Percentiles rank a stretch among this genome's conserved stretches.
These are phyloP conservation scores for Acrossocheilus wenchowensis DNA, from an alignment of 2,797 vertebrate species.

Conservation along the genomic window DNA sequence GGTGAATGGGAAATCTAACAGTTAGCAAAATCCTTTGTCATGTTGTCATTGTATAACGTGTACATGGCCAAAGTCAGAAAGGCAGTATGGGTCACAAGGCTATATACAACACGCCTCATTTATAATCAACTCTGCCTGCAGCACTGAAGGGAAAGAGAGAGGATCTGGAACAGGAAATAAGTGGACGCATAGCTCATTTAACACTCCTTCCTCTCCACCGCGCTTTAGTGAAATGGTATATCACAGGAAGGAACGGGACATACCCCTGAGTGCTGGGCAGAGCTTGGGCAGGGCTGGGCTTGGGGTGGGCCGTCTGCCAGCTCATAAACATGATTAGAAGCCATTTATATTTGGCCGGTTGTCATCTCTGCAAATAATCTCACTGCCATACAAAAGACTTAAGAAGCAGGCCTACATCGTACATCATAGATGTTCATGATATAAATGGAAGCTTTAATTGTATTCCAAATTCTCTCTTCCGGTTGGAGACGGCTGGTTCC, in stretches of 20 bases:
- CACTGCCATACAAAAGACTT: constrained; percentile 25
- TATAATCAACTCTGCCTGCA: not conserved
- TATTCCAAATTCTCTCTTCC: constrained; percentile 42
- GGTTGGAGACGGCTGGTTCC: constrained; percentile 43
- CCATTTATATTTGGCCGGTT: constrained; percentile 49
- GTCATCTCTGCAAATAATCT: constrained; percentile 43
- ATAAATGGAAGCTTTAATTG: constrained; percentile 53
- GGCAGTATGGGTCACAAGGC: constrained; percentile 15
- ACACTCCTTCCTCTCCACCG: constrained; percentile 3
- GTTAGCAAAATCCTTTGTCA: not conserved
- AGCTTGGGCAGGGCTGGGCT: constrained; percentile 12
- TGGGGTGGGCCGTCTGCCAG: constrained; percentile 19
- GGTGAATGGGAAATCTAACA: not conserved
- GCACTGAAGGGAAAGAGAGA: not conserved
- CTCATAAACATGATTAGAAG: constrained; percentile 48
- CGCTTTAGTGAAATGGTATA: constrained; percentile 20
- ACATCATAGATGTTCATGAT: constrained; percentile 45
- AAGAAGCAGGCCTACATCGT: constrained; percentile 15
- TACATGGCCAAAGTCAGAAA: not conserved
- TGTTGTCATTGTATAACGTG: not conserved
- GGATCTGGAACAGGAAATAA: not conserved
- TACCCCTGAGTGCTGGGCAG: constrained; percentile 7
- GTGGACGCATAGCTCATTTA: constrained; percentile 18
- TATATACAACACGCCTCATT: not conserved
- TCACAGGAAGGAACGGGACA: constrained; percentile 15